Conservation (phyloP, 2,797 vertebrate genomes). For the Anguilla obscura region DNA sequence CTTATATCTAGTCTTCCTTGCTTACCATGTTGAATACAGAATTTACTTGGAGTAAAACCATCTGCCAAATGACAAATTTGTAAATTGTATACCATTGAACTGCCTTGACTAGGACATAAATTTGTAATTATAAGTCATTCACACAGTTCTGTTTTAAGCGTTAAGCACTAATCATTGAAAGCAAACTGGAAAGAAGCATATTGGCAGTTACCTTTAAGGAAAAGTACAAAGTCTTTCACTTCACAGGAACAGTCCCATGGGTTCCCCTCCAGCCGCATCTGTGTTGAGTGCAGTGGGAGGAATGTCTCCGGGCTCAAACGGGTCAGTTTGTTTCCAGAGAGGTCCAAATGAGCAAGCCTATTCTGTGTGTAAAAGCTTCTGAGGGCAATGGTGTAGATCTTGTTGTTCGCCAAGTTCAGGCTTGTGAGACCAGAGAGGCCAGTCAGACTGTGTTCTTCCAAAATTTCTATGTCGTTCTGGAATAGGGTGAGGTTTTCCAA, state of each 20-base stretch:
- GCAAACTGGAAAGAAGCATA: not conserved
- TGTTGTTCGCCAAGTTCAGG: constrained; percentile 62
- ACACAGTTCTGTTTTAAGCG: constrained; percentile 37
- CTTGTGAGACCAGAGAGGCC: constrained; percentile 49
- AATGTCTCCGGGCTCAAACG: constrained; percentile 53
- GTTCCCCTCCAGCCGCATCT: constrained; percentile 62
- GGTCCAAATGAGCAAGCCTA: constrained; percentile 61
- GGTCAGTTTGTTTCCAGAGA: constrained; percentile 69
- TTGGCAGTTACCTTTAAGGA: constrained; percentile 58
- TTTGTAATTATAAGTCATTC: too few species aligned
- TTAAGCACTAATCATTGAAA: not conserved
- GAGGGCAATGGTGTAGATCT: constrained; percentile 51
- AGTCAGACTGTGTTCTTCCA: constrained; percentile 45
- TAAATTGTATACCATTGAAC: too few species aligned
- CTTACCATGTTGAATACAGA: too few species aligned
- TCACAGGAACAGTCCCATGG: constrained; percentile 73
- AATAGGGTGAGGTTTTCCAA: constrained; percentile 57
- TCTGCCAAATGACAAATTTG: too few species aligned
- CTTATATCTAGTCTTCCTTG: too few species aligned
- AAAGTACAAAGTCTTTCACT: constrained; percentile 52
- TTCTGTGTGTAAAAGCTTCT: constrained; percentile 54
- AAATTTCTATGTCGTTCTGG: constrained; percentile 53
- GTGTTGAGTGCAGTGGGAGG: constrained; percentile 41
- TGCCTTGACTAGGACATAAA: too few species aligned
- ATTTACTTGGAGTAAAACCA: too few species aligned